These are phyloP conservation scores for Hecatera dysodea DNA, from an alignment of 2,888 invertebrate genomes.

Conservation along the genomic window DNA sequence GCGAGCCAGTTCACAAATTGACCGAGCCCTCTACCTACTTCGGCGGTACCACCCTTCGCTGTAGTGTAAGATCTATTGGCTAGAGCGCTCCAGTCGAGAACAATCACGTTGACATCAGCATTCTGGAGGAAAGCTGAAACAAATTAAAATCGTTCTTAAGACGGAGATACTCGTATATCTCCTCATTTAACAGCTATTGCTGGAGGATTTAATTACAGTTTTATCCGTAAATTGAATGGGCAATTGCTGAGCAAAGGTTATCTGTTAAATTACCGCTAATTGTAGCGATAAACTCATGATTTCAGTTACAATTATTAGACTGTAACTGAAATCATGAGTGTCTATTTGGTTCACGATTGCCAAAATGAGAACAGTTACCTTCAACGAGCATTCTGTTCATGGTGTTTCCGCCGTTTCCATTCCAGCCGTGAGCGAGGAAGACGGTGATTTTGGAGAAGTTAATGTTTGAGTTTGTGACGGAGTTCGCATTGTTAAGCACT, in stretches of 20 bases:
- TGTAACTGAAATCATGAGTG: not conserved
- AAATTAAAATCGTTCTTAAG: not conserved
- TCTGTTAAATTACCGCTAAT: not conserved
- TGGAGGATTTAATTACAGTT: not conserved
- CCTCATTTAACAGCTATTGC: not conserved
- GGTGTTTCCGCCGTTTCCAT: constrained; percentile 72
- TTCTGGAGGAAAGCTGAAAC: constrained; percentile 76
- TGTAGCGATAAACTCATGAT: too few relatives aligned
- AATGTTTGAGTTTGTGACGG: constrained; percentile 72
- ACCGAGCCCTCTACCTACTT: constrained; percentile 75
- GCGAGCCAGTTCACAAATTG: constrained; percentile 77
- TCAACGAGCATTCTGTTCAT: constrained; percentile 74
- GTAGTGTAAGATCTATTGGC: constrained; percentile 80
- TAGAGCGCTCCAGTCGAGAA: constrained; percentile 83
- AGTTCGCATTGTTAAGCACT: constrained; percentile 58
- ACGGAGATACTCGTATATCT: too few relatives aligned
- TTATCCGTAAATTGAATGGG: not conserved
- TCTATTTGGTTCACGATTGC: not conserved
- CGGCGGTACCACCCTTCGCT: constrained; percentile 75
- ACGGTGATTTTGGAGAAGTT: constrained; percentile 71
- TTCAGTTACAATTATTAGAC: too few relatives aligned
- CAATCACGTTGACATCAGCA: constrained; percentile 82
- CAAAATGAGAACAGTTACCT: constrained; percentile 66
- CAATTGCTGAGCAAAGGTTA: not conserved
- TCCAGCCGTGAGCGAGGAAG: constrained; percentile 82